Conservation (phyloP, 2,888 invertebrate genomes). For the Drosophila atroscutellata region DNA sequence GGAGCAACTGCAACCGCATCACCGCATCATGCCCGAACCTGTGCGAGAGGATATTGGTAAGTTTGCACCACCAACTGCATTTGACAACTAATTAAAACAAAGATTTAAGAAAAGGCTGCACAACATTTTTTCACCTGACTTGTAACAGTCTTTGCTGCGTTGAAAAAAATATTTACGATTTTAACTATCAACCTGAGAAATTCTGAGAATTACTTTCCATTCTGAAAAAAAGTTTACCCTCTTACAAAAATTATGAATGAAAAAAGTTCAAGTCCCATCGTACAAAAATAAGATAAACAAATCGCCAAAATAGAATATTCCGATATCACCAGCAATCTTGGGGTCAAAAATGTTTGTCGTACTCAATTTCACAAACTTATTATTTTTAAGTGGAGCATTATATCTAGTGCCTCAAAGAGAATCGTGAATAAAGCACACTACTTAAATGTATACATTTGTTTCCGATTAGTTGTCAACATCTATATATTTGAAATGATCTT, state of each 20-base stretch:
- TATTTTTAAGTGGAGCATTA: too few relatives aligned
- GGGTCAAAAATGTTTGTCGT: too few relatives aligned
- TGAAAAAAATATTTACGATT: neutral
- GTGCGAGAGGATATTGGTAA: constrained; percentile 85
- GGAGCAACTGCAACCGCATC: constrained; percentile 88
- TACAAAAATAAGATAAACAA: too few relatives aligned
- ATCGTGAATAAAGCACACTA: neutral
- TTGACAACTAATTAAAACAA: neutral
- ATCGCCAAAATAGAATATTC: too few relatives aligned
- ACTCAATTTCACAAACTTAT: too few relatives aligned
- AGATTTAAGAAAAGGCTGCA: neutral
- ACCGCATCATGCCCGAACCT: constrained; percentile 86
- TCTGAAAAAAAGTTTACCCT: too few relatives aligned
- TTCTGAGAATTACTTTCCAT: too few relatives aligned
- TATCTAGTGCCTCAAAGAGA: neutral
- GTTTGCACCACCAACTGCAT: constrained; percentile 47
- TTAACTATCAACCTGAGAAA: neutral
- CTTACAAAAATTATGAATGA: too few relatives aligned
- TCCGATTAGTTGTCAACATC: neutral
- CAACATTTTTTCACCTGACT: neutral
- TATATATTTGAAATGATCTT: neutral
- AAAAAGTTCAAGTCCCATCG: too few relatives aligned
- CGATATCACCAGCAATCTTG: too few relatives aligned
- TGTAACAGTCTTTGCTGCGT: neutral
- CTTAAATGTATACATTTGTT: neutral